A percentile compares a stretch with the other conserved stretches of the same genome.
phyloP scores from a whole-genome alignment of 2,888 invertebrate genomes.

The Bruchidius siliquastri region DNA sequence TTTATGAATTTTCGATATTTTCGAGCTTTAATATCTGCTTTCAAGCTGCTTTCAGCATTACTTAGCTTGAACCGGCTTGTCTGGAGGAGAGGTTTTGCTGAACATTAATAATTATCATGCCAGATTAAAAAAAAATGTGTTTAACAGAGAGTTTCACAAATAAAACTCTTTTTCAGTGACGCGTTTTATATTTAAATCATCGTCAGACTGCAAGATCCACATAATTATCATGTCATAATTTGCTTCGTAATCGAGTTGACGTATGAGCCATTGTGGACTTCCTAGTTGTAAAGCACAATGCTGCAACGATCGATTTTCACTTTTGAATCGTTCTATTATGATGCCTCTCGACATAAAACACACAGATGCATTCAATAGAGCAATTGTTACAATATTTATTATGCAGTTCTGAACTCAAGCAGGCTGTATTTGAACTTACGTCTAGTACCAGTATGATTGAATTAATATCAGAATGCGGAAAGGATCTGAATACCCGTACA shows the following conservation, averaged over 20 bases:
- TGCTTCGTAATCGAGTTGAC: background rate
- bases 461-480: background rate
- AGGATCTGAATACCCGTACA: no score
- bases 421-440: background rate
- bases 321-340: background rate
- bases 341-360: background rate
- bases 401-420: background rate
- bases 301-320: background rate
- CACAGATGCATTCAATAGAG: background rate
- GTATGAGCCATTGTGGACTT: background rate
- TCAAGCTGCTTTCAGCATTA: background rate
- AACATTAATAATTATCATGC: background rate
- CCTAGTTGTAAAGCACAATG: background rate
- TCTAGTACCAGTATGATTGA: background rate
- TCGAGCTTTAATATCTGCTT: background rate
- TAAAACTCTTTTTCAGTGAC: no score
- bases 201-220: no score
- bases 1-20: background rate
- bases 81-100: background rate
- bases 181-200: no score
- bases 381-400: background rate
- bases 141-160: no score
- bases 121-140: no score
- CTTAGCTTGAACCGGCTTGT: background rate
- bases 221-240: background rate